phyloP scores from a whole-genome alignment of 1,140 invertebrate genomes.

The Zaprionus nigranus region DNA sequence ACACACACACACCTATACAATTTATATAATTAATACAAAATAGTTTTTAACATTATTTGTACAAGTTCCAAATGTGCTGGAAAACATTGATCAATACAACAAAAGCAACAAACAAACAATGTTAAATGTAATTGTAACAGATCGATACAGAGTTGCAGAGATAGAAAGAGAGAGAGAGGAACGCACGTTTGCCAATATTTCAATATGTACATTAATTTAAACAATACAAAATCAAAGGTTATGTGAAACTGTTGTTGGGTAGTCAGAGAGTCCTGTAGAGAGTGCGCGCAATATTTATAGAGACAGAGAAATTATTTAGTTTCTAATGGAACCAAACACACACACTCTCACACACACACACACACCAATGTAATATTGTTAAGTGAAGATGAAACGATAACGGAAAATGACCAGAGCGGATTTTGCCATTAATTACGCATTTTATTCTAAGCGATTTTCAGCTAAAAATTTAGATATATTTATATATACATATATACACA shows the following conservation, averaged over 20 bases:
- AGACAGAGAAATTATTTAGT: conserved; percentile 71
- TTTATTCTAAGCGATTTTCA: conserved; percentile 67
- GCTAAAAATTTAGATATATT: conserved; percentile 50
- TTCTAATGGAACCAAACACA: conserved; percentile 55
- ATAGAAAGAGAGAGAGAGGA: conserved; percentile 5
- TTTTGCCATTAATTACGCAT: conserved; percentile 79
- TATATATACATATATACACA: conserved; percentile 25
- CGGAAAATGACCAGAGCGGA: conserved; percentile 57
- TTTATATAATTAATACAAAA: conserved; percentile 45
- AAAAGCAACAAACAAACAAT: conserved; percentile 24
- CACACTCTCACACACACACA: conserved; percentile 34
- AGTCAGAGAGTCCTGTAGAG: conserved; percentile 28
- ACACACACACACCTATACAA: conserved; percentile 26
- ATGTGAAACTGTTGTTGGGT: conserved; percentile 62
- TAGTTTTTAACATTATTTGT: conserved; percentile 64
- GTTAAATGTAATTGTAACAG: conserved; percentile 27
- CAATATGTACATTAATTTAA: conserved; percentile 62
- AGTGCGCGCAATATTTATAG: conserved; percentile 53
- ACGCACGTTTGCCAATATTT: conserved; percentile 63
- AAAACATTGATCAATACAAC: conserved; percentile 53
- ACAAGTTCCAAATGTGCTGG: conserved; percentile 67
- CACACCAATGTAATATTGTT: conserved; percentile 39
- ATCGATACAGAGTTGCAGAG: background rate
- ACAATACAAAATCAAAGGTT: conserved; percentile 57
- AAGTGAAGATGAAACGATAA: conserved; percentile 45